Base-by-base conservation (phyloP, 2,113 vertebrate genomes). In the Pitta sordida region DNA sequence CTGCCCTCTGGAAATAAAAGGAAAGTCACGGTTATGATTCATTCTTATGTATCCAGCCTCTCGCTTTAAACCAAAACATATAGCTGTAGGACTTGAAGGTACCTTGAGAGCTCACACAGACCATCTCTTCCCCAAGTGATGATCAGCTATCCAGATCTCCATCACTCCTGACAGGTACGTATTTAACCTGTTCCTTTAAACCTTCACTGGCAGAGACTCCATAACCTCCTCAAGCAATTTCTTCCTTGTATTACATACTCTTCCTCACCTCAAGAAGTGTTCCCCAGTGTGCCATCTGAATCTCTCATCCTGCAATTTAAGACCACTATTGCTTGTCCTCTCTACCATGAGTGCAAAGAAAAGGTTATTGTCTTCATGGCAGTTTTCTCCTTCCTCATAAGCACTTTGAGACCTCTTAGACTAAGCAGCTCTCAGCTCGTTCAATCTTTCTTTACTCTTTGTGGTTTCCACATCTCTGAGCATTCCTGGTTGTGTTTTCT, bases 221-320 rank as follows among this genome's bases (percentile, higher is more conserved):
- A 71, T 89, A 83, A 87, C 70, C 44, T 95, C 78, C 62, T 63
- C 37, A 88, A 63, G 82, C 59, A 85, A 96, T 96, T 51, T 74
- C 37, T 74, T 88, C 82, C 55, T 81, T 70, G 27, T 73, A 90
- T 86, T 83, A 63, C n/a, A n/a, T n/a, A n/a, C 55, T 95, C 58
- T 80, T 75, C 63, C 60, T 86, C 83, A 59, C 59, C 90, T 91
- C 79, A 58, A 88, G 84, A 91, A 95, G 6, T 59, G 55, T 20
- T 94, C 93, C 93, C 92, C 83, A 77, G 15, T 70, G 88, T 80
- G 85, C 86, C 90, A 86, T 95, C 79, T 93, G 85, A 96, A 96
- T 93, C 92, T 86, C 75, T 95, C 94, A 91, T 86, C 59, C 43
- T 77, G 79, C 75, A 88, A 55, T 95, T 96, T 86, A 90, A 77